Conservation (phyloP, 2,113 vertebrate genomes). For the Atrichornis clamosus region DNA sequence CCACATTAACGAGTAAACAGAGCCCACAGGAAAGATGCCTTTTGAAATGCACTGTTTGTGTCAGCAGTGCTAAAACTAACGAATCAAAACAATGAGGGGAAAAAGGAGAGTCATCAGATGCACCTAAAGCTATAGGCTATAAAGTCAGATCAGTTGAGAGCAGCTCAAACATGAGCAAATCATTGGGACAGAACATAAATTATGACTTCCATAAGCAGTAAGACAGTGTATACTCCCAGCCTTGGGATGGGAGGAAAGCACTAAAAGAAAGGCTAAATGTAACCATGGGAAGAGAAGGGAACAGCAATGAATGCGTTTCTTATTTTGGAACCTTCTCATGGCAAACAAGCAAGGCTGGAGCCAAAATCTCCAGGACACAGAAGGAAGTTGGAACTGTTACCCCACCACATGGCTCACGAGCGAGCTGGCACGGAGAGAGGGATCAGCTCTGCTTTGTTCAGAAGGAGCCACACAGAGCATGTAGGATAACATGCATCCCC, state of each 20-base stretch:
- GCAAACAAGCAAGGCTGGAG: slow-evolving; percentile 33
- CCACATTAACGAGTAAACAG: slow-evolving; percentile 59
- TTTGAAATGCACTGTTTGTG: slow-evolving; percentile 51
- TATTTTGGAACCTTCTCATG: slow-evolving; percentile 50
- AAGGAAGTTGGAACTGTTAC: slow-evolving; percentile 13
- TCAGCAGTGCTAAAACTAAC: slow-evolving; percentile 48
- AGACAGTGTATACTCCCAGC: not conserved
- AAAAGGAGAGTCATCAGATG: slow-evolving; percentile 10
- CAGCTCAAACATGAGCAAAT: not conserved
- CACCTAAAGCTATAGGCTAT: slow-evolving; percentile 17
- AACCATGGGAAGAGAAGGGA: slow-evolving; percentile 13
- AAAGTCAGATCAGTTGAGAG: not conserved
- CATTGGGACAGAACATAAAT: not conserved
- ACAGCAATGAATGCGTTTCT: slow-evolving; percentile 14
- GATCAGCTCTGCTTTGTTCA: slow-evolving; percentile 27
- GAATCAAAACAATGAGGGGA: slow-evolving; percentile 10
- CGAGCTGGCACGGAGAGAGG: not conserved
- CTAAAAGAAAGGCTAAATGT: slow-evolving; percentile 15
- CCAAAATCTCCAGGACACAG: slow-evolving; percentile 42
- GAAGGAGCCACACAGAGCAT: slow-evolving; percentile 2
- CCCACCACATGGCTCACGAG: not conserved
- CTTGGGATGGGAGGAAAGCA: not conserved
- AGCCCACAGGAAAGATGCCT: slow-evolving; percentile 41
- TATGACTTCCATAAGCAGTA: not conserved
- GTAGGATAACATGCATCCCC: not conserved